phyloP scores from a whole-genome alignment of 2,113 vertebrate species.

The Zosterops hypoxanthus region DNA sequence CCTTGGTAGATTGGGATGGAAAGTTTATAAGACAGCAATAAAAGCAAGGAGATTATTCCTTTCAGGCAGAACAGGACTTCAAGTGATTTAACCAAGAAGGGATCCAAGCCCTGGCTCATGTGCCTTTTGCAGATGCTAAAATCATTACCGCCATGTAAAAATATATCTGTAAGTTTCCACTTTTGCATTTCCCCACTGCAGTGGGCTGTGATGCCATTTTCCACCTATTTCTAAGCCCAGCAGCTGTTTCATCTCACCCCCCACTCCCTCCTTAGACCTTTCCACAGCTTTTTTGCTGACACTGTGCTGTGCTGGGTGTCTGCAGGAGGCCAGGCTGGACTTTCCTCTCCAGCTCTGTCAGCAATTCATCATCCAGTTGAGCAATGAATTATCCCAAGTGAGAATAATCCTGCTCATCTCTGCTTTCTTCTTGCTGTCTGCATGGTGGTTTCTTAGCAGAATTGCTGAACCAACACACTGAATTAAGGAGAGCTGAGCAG shows the following conservation, averaged over 20 bases:
- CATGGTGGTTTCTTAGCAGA: neutral
- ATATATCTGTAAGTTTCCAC: conserved; percentile 35
- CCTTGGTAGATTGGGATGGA: conserved; percentile 29
- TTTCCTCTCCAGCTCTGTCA: neutral
- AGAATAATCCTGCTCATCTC: neutral
- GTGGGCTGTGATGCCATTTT: neutral
- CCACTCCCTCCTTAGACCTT: neutral
- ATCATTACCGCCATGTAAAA: conserved; percentile 46
- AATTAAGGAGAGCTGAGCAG: neutral
- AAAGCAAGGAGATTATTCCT: conserved; percentile 52
- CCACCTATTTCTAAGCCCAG: neutral
- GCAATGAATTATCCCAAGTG: neutral
- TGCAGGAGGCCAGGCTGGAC: neutral
- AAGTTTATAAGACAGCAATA: conserved; percentile 57
- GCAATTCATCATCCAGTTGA: neutral
- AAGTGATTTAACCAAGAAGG: neutral
- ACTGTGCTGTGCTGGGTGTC: neutral
- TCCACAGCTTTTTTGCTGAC: neutral
- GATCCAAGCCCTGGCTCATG: conserved; percentile 28
- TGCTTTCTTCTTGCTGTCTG: neutral
- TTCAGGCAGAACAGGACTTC: conserved; percentile 5
- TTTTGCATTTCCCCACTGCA: neutral
- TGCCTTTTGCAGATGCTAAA: conserved; percentile 48
- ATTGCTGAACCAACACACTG: neutral
- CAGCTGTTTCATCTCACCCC: neutral